phyloP scores from a whole-genome alignment of 2,113 vertebrate genomes.

The Merops nubicus region DNA sequence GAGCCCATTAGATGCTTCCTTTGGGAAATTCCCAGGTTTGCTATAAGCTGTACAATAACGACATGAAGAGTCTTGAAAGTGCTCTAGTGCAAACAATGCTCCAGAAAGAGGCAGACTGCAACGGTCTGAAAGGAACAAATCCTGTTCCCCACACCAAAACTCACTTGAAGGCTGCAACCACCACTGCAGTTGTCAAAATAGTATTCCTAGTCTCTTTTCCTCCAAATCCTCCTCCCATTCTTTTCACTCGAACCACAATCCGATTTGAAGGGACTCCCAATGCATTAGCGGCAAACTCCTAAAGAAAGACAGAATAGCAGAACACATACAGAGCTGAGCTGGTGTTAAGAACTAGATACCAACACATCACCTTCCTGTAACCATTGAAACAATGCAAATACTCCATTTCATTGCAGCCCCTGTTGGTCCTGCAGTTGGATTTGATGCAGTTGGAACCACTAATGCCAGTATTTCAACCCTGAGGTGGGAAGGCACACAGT shows the following conservation, averaged over 20 bases:
- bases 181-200: conserved; percentile 84
- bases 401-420: neutral
- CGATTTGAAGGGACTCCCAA: conserved; percentile 87
- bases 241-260: conserved; percentile 89
- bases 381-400: neutral
- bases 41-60: neutral
- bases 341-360: neutral
- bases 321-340: neutral
- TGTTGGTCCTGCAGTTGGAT: neutral
- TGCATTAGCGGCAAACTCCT: conserved; percentile 81
- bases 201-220: conserved; percentile 91
- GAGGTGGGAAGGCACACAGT: neutral
- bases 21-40: neutral
- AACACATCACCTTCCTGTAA: neutral
- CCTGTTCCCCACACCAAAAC: neutral
- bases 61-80: neutral
- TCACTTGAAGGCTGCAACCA: conserved; percentile 92
- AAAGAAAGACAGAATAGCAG: neutral
- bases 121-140: neutral
- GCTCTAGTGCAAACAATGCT: neutral
- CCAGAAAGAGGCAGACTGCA: neutral
- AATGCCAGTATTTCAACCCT: neutral
- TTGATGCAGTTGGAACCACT: neutral
- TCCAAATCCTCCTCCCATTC: conserved; percentile 96
- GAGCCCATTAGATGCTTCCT: neutral